Conservation (phyloP, 1,140 invertebrate species). For the Zaprionus taronus region DNA sequence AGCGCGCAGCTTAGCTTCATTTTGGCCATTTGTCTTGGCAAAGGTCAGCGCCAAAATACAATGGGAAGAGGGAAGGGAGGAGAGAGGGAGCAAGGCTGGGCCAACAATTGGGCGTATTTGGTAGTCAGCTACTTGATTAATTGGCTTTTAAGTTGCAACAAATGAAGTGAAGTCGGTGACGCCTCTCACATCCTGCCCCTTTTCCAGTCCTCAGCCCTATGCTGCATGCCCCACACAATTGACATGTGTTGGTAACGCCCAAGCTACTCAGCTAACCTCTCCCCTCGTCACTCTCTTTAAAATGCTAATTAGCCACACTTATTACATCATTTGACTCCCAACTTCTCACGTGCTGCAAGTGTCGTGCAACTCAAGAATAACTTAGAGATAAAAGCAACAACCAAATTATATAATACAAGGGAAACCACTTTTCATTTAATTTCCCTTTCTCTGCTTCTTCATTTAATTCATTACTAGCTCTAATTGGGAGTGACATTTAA, state of each 20-base stretch:
- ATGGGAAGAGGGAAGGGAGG: not conserved
- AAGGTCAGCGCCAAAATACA: slow-evolving; percentile 62
- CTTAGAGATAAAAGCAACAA: slow-evolving; percentile 39
- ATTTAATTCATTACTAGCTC: slow-evolving; percentile 39
- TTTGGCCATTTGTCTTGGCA: slow-evolving; percentile 44
- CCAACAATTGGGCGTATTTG: slow-evolving; percentile 56
- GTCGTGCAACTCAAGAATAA: slow-evolving; percentile 39
- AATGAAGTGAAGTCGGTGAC: slow-evolving; percentile 56
- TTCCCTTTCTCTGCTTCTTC: not conserved
- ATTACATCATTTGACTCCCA: slow-evolving; percentile 37
- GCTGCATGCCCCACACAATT: slow-evolving; percentile 18
- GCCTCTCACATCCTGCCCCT: slow-evolving; percentile 21
- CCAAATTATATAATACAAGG: slow-evolving; percentile 36
- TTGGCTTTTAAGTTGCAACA: slow-evolving; percentile 80
- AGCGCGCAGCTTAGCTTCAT: slow-evolving; percentile 2
- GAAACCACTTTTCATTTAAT: not conserved
- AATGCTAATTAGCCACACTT: slow-evolving; percentile 44
- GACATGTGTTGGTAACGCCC: slow-evolving; percentile 34
- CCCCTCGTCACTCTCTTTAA: not conserved
- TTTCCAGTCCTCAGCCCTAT: no score
- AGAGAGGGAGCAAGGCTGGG: not conserved
- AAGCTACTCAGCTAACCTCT: no score
- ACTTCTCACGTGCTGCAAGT: slow-evolving; percentile 22
- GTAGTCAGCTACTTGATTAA: slow-evolving; percentile 74
- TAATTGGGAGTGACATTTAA: slow-evolving; percentile 23